Evolutionary conservation across 2,888 invertebrate genomes (phyloP).

Genomic region (Cenopis cana): DNA sequence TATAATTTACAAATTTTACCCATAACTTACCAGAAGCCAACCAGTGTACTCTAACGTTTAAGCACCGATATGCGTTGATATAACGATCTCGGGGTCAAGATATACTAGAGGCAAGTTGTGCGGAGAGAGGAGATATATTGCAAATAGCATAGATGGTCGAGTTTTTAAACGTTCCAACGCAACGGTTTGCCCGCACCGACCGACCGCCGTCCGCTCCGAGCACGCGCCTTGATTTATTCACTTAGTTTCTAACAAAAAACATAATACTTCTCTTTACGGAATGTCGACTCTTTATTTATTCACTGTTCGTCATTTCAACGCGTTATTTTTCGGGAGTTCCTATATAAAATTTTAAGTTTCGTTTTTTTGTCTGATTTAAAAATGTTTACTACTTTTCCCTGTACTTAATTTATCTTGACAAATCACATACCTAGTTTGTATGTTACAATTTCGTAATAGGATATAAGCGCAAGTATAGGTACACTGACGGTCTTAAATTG

Average conservation of each 20-base stretch:
- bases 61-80: neutral
- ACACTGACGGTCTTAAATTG: too few relatives aligned
- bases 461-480: too few relatives aligned
- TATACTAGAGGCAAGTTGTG: neutral
- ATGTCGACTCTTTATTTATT: slow-evolving; percentile 12
- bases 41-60: neutral
- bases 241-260: slow-evolving; percentile 32
- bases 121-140: neutral
- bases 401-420: too few relatives aligned
- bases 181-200: slow-evolving; percentile 53
- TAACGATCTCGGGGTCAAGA: neutral
- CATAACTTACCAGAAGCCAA: neutral
- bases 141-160: slow-evolving; percentile 51
- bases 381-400: too few relatives aligned
- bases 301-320: neutral
- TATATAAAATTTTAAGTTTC: neutral
- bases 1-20: neutral
- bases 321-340: neutral
- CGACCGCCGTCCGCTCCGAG: slow-evolving; percentile 47
- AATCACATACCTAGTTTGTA: too few relatives aligned
- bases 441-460: too few relatives aligned
- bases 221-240: slow-evolving; percentile 55
- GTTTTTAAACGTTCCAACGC: slow-evolving; percentile 61
- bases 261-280: slow-evolving; percentile 24
- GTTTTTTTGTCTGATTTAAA: too few relatives aligned